Base-by-base conservation (phyloP, 1,140 invertebrate genomes). In the Cotesia typhae region DNA sequence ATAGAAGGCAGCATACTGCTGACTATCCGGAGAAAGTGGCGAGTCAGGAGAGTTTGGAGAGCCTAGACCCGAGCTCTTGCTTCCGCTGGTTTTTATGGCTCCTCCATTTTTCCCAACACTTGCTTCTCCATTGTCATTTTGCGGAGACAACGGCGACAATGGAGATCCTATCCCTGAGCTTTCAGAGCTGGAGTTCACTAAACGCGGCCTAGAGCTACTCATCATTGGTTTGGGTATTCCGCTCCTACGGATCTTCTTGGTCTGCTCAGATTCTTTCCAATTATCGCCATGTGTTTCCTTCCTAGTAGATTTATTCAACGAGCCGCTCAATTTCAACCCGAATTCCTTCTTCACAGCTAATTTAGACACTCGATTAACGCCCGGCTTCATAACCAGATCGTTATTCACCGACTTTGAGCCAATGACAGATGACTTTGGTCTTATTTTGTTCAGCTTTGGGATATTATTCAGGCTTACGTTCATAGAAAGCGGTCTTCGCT, bases 401-500 rank as follows among this genome's bases (percentile, higher is more conserved):
- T 70, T 47, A 12, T 41, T 75, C 75, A 63, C 79, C 78, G 35
- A 75, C 77, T 60, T 75, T 51, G 4, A 14, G 52, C 14, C 67
- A 77, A 70, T 77, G 73, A 35, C 70, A 73, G 2, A 81, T 59
- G 38, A 81, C 76, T 67, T 80, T 79, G 71, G 81, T 80, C 52
- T 82, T 78, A 3, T 78, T 68, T 17, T 77, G 79, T 10, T 82
- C 79, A 70, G 77, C 59, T 72, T 71, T 0, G 57, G 67, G 12
- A 51, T 66, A n/a, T 73, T 53, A 0, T 75, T 65, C 5, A 78
- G 72, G 37, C 69, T 41, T 4, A 71, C 67, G 36, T 38, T 79
- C 36, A 83, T 64, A 0, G 90, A 91, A 12, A 85, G 85, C 52
- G 89, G 88, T 71, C 90, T 83, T 73, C 90, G 84, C 77, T 90